Evolutionary conservation across 1,140 invertebrate genomes (phyloP), one percentile per base, ranked within the genome.

Genomic region (Pachypeltis micranthus): DNA sequence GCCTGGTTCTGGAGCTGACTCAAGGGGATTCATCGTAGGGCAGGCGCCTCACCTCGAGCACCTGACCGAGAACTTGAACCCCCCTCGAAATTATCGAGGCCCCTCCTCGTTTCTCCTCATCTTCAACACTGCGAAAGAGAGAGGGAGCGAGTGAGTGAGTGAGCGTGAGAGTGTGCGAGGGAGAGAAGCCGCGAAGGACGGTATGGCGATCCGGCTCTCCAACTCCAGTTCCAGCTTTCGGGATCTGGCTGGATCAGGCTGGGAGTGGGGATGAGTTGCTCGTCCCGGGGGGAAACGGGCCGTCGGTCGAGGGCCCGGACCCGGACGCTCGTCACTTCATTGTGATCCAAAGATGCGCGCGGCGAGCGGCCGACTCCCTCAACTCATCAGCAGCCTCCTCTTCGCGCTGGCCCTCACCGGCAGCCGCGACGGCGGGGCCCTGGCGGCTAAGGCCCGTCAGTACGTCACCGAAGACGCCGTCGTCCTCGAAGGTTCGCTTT

Each of bases 401-500:
- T 7, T 4, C 12, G 19, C 47, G 12, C 12, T 10, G 4, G 21
- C 47, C 21, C 23, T 19, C 55, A 7, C 7, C 7, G 34, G 7
- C 34, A n/a, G 7, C 34, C 34, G n/a, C n/a, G n/a, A n/a, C n/a
- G n/a, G n/a, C n/a, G n/a, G n/a, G n/a, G 47, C 19, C 4, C 23
- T 21, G 19, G 47, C 55, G 23, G 55, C 55, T 4, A 57, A 57
- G 55, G 21, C 55, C 12, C 23, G 27, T 14, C 55, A 57, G 19
- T 57, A 57, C 27, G 27, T 57, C 55, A 57, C 55, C 7, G 55
- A 57, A 28, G 55, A 57, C 27, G 23, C 55, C 23, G 55, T 57
- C 55, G 27, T 57, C 25, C 55, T 57, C 27, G 55, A 57, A 57
- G 55, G 55, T 57, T 10, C n/a, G n/a, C n/a, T n/a, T n/a, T n/a